phyloP scores from a whole-genome alignment of 2,888 invertebrate species.

The Taenaris catops region DNA sequence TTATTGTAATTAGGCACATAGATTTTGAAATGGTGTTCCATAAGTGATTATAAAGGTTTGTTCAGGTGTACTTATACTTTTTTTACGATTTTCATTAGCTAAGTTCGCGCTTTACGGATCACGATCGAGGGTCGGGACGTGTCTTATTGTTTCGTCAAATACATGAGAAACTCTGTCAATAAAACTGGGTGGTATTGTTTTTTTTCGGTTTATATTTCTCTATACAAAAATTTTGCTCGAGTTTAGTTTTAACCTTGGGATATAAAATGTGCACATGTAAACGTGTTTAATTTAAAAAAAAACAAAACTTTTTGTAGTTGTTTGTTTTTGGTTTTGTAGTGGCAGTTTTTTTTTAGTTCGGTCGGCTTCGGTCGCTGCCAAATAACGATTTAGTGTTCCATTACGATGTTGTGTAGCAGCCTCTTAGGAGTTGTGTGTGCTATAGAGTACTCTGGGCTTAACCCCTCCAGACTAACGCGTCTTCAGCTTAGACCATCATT shows the following conservation, averaged over 20 bases:
- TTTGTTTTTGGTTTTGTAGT: no score
- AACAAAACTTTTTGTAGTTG: neutral
- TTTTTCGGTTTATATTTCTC: conserved; percentile 27
- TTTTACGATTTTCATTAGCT: conserved; percentile 73
- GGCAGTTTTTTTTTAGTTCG: no score
- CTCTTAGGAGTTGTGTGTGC: no score
- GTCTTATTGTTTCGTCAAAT: conserved; percentile 73
- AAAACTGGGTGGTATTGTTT: conserved; percentile 57
- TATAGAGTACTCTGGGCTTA: no score
- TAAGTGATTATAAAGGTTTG: conserved; percentile 30
- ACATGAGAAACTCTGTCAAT: conserved; percentile 71
- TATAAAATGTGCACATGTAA: neutral
- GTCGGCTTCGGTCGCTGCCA: no score
- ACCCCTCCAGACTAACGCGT: no score
- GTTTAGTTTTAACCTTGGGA: conserved; percentile 7
- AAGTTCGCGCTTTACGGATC: conserved; percentile 76
- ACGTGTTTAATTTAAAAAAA: neutral
- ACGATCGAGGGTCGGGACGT: conserved; percentile 69
- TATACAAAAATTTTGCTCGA: conserved; percentile 19
- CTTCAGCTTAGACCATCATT: no score
- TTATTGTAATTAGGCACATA: conserved; percentile 23
- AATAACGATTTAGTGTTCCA: no score
- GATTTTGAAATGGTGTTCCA: neutral
- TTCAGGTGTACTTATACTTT: conserved; percentile 62
- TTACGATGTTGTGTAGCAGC: no score